phyloP scores from a whole-genome alignment of 2,888 invertebrate genomes.

The Himalopsyche japonica region DNA sequence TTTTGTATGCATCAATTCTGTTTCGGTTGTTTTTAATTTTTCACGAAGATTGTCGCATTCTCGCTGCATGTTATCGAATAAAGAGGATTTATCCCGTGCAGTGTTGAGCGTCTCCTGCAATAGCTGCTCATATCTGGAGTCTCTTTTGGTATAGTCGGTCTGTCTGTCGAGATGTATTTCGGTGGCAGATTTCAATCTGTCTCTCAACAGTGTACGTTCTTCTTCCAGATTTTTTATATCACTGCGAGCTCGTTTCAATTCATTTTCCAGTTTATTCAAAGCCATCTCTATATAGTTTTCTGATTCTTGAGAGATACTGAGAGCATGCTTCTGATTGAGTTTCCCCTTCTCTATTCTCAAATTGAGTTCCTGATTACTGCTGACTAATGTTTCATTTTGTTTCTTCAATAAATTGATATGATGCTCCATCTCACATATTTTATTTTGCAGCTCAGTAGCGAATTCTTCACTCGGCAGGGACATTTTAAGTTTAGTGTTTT shows the following conservation, averaged over 20 bases:
- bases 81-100: neutral
- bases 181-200: constrained; percentile 53
- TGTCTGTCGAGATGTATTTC: neutral
- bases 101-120: neutral
- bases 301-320: constrained; percentile 5
- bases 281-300: constrained; percentile 19
- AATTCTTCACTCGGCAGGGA: constrained; percentile 45
- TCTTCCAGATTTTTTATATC: constrained; percentile 62
- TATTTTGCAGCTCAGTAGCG: constrained; percentile 53
- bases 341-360: constrained; percentile 14
- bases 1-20: constrained; percentile 57
- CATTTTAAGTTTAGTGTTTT: constrained; percentile 13
- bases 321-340: neutral
- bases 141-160: neutral
- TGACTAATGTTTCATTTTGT: constrained; percentile 52
- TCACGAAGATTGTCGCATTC: constrained; percentile 53
- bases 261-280: constrained; percentile 30
- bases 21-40: constrained; percentile 55
- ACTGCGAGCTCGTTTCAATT: constrained; percentile 58
- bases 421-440: constrained; percentile 58
- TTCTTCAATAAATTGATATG: constrained; percentile 55
- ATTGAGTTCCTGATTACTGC: constrained; percentile 41
- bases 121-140: neutral
- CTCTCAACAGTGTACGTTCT: constrained; percentile 62
- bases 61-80: constrained; percentile 7